Evolutionary conservation across 2,113 vertebrate genomes (phyloP), one percentile per base, ranked within the genome.

Genomic region (Dipodomys stephensi): DNA sequence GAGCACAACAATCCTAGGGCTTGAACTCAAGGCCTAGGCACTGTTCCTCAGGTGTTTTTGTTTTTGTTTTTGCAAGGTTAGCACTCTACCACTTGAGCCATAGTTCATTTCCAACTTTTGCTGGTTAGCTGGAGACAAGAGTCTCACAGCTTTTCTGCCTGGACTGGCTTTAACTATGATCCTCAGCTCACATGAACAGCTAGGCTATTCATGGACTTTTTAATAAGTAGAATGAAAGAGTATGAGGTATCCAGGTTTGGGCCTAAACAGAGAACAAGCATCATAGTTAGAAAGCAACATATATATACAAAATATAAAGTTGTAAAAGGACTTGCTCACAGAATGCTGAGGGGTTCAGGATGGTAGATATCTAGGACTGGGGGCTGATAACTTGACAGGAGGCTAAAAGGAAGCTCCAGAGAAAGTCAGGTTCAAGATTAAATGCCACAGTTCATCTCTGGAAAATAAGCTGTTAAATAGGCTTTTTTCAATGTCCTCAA

Each of bases 391-490:
- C 35, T 39, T 73, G 46, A 60, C 0, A 72, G 13, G 78, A 68
- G 57, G 60, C 23, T 67, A 81, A 25, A 46, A 72, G 12, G 23
- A 82, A 28, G 69, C 10, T 87, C 25, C 0, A 7, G 65, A 72
- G 28, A 19, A 77, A 87, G 22, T 30, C 22, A 27, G 71, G 83
- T 77, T 89, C 87, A 7, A 6, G 27, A 49, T n/a, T 32, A 78
- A 57, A 78, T 23, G 49, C 82, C 12, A 71, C 22, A 67, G 22
- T 57, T 86, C 60, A 74, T 91, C 65, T 92, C 76, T 76, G 67
- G 35, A 74, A 94, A 94, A 13, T 13, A 86, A 60, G 46, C 23
- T 71, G 44, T 80, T 39, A 93, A 87, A 67, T 68, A 88, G n/a
- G 22, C 7, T 87, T 88, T 95, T 60, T 25, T 84, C 77, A 57